phyloP scores from a whole-genome alignment of 2,888 invertebrate genomes.

The Spisula subtruncata region DNA sequence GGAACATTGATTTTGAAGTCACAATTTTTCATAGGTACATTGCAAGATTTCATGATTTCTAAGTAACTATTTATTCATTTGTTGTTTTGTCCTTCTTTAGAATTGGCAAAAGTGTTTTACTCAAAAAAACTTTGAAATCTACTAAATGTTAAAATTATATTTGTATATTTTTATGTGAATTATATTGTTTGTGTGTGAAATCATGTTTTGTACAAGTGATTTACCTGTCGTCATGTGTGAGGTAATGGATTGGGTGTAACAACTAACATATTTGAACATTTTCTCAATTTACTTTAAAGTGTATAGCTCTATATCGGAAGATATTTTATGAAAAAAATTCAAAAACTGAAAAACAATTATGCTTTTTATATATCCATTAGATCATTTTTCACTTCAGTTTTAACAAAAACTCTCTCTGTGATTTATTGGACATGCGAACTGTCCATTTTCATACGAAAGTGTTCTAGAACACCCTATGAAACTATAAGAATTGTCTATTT shows the following conservation, averaged over 20 bases:
- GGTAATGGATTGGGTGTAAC: neutral
- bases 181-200: neutral
- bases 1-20: neutral
- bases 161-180: neutral
- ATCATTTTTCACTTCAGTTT: too few species aligned
- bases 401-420: too few species aligned
- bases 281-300: neutral
- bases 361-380: too few species aligned
- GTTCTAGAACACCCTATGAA: too few species aligned
- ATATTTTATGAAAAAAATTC: too few species aligned
- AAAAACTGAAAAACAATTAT: too few species aligned
- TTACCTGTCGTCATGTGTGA: neutral
- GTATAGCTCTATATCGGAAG: too few species aligned
- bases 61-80: neutral
- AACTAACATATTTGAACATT: neutral
- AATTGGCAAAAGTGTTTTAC: neutral
- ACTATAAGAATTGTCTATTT: too few species aligned
- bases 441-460: too few species aligned
- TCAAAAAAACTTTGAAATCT: neutral
- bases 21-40: neutral
- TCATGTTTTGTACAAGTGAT: neutral
- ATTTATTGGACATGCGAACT: too few species aligned
- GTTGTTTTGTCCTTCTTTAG: neutral
- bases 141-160: neutral
- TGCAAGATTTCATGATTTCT: neutral